Percentiles rank a stretch among this genome's conserved stretches.
phyloP scores from a whole-genome alignment of 2,888 invertebrate species.

The Proisotoma minuta region DNA sequence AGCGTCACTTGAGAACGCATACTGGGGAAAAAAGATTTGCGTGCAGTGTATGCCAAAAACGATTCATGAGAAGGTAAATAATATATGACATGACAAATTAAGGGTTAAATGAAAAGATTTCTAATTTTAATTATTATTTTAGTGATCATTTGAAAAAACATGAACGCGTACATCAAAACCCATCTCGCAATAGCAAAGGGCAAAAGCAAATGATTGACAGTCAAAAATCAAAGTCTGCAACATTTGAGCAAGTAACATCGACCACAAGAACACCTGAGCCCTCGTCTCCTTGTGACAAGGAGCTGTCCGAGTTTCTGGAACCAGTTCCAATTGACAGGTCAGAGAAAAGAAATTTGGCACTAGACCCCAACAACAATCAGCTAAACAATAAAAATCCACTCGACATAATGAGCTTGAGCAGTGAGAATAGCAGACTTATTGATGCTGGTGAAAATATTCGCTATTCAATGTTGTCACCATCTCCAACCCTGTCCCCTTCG shows the following conservation, averaged over 20 bases:
- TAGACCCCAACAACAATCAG: conserved; percentile 10
- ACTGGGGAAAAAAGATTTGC: conserved; percentile 78
- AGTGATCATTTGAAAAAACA: conserved; percentile 57
- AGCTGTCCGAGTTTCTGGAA: not conserved
- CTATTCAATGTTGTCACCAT: conserved; percentile 34
- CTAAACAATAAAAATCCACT: conserved; percentile 19
- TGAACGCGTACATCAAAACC: too few species aligned
- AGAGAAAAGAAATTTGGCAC: too few species aligned
- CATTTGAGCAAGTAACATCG: conserved; percentile 37
- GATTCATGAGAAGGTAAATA: conserved; percentile 53
- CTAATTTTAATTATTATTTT: conserved; percentile 12
- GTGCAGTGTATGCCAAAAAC: conserved; percentile 55
- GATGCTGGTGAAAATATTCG: conserved; percentile 31
- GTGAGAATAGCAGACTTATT: conserved; percentile 14
- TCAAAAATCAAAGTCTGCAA: conserved; percentile 17
- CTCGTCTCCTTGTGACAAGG: conserved; percentile 1
- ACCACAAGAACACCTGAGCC: conserved; percentile 42
- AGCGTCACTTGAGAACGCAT: conserved; percentile 83
- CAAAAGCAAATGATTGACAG: conserved; percentile 29
- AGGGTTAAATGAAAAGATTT: not conserved
- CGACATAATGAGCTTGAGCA: conserved; percentile 17
- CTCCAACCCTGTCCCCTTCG: conserved; percentile 22
- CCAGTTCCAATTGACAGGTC: too few species aligned
- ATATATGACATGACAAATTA: conserved; percentile 9
- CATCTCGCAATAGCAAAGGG: conserved; percentile 32